phyloP scores from a whole-genome alignment of 2,888 invertebrate genomes.

The Cheilosia vernalis region DNA sequence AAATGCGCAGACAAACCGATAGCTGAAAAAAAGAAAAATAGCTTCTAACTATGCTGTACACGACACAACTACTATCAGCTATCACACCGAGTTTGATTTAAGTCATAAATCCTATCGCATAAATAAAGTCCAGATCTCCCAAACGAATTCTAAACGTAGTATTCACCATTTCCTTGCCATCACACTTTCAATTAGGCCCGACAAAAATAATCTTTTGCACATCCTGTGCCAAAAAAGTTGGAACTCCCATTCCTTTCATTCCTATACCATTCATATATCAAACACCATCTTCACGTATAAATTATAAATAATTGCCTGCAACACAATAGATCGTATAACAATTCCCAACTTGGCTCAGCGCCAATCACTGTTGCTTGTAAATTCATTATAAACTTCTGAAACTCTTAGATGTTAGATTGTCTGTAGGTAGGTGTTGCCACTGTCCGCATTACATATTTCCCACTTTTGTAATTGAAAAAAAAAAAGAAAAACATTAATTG shows the following conservation, averaged over 20 bases:
- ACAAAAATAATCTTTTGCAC: not conserved
- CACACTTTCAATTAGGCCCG: not conserved
- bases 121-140: no score
- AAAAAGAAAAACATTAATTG: conserved; percentile 48
- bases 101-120: no score
- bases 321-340: conserved; percentile 28
- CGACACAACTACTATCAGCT: no score
- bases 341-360: conserved; percentile 36
- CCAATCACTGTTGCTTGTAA: conserved; percentile 51
- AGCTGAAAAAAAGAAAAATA: no score
- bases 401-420: conserved; percentile 5
- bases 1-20: no score
- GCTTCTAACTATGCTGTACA: no score
- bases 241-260: not conserved
- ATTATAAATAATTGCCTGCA: conserved; percentile 50
- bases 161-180: not conserved
- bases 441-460: not conserved
- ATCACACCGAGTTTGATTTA: no score
- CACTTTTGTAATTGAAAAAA: conserved; percentile 47
- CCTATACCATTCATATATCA: not conserved
- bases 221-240: not conserved
- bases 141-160: no score
- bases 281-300: not conserved
- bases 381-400: conserved; percentile 25
- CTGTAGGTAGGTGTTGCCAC: not conserved